phyloP scores from a whole-genome alignment of 2,113 vertebrate genomes.

The Penelope pileata region DNA sequence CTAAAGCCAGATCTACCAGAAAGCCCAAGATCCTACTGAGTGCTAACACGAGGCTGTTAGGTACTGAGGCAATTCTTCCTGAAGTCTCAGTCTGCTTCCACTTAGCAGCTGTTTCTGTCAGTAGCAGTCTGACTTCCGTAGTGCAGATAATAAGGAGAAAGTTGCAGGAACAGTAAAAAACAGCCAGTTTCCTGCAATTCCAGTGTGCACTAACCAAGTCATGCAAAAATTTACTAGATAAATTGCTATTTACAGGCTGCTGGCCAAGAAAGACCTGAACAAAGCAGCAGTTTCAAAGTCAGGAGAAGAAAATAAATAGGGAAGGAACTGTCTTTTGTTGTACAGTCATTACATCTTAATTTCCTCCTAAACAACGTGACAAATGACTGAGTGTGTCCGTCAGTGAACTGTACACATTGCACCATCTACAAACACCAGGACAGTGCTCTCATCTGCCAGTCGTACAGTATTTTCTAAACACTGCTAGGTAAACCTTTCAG shows the following conservation, averaged over 20 bases:
- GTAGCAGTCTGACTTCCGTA: background rate
- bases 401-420: background rate
- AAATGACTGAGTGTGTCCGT: background rate
- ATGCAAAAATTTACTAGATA: background rate
- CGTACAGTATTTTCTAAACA: background rate
- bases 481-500: background rate
- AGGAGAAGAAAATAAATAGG: background rate
- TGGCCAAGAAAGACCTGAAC: slow-evolving; percentile 37
- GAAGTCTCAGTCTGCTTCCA: background rate
- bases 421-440: background rate
- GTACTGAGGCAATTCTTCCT: background rate
- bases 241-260: background rate
- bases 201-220: background rate
- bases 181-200: slow-evolving; percentile 28
- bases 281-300: slow-evolving; percentile 41
- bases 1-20: background rate
- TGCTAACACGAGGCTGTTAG: background rate
- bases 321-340: slow-evolving; percentile 25
- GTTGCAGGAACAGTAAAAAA: slow-evolving; percentile 19
- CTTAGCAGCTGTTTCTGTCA: slow-evolving; percentile 27
- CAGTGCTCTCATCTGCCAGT: background rate
- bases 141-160: background rate
- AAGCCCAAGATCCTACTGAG: background rate
- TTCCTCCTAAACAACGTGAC: background rate
- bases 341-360: background rate